Evolutionary conservation across 2,113 vertebrate genomes (phyloP).

Genomic region (Leptobrachium ailaonicum): DNA sequence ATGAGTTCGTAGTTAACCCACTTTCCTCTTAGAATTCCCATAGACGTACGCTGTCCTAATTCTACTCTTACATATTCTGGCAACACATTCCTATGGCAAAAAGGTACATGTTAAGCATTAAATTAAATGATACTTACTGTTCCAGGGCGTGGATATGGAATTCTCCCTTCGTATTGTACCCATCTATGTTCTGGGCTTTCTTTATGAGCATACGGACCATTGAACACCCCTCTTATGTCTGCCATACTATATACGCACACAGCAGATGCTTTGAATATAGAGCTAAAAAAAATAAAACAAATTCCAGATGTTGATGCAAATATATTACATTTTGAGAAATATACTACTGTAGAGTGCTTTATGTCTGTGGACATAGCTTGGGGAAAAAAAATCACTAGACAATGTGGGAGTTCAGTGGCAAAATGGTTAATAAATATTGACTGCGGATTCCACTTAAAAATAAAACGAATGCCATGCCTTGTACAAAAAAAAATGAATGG

Average conservation of each 20-base stretch:
- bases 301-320: conserved; percentile 3
- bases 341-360: neutral
- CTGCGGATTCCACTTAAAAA: neutral
- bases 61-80: too few species aligned
- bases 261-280: conserved; percentile 96
- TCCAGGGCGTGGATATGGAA: conserved; percentile 92
- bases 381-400: neutral
- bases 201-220: conserved; percentile 94
- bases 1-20: too few species aligned
- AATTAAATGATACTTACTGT: conserved; percentile 72
- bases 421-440: neutral
- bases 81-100: neutral
- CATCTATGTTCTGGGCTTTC: conserved; percentile 91
- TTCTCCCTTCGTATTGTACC: conserved; percentile 91
- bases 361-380: neutral
- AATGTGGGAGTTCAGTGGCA: neutral
- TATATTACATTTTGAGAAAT: neutral
- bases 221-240: conserved; percentile 89
- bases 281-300: conserved; percentile 67
- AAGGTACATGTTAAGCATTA: neutral
- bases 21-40: too few species aligned
- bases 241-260: conserved; percentile 96
- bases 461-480: neutral
- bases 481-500: neutral
- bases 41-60: too few species aligned